phyloP scores from a whole-genome alignment of 2,113 vertebrate genomes.

The Irena cyanogastra region DNA sequence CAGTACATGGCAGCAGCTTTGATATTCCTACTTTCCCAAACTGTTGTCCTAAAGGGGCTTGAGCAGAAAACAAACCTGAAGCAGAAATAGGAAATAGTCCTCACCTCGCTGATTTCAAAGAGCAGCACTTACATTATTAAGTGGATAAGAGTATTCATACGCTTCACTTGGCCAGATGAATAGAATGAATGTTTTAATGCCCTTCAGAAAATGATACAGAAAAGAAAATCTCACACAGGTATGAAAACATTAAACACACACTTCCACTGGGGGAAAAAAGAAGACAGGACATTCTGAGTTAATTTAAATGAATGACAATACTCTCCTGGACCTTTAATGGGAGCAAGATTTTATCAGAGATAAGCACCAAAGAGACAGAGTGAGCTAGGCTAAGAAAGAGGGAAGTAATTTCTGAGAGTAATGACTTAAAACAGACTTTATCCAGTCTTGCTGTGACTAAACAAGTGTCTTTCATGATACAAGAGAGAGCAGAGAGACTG shows the following conservation, averaged over 20 bases:
- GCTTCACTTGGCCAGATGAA: not conserved
- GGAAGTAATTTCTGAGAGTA: not conserved
- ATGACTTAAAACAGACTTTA: not conserved
- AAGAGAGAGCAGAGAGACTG: not conserved
- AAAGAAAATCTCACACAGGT: not conserved
- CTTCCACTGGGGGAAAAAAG: not conserved
- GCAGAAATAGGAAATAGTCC: not conserved
- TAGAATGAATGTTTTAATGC: not conserved
- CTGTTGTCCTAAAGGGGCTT: not conserved
- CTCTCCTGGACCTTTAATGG: not conserved
- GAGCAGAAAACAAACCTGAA: not conserved
- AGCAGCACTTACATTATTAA: not conserved
- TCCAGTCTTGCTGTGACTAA: not conserved
- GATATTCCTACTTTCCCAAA: not conserved
- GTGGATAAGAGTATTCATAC: not conserved
- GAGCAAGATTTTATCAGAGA: not conserved
- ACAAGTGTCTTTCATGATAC: not conserved
- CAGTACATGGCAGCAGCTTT: not conserved
- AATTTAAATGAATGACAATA: not conserved
- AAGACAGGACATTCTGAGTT: not conserved
- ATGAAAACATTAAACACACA: slow-evolving; percentile 8
- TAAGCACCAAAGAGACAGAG: not conserved
- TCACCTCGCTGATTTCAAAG: not conserved
- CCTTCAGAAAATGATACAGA: not conserved
- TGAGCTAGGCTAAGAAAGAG: not conserved